Evolutionary conservation across 1,140 invertebrate genomes (phyloP), one percentile per base, ranked within the genome.

Genomic region (Rhyacophila brunnea): DNA sequence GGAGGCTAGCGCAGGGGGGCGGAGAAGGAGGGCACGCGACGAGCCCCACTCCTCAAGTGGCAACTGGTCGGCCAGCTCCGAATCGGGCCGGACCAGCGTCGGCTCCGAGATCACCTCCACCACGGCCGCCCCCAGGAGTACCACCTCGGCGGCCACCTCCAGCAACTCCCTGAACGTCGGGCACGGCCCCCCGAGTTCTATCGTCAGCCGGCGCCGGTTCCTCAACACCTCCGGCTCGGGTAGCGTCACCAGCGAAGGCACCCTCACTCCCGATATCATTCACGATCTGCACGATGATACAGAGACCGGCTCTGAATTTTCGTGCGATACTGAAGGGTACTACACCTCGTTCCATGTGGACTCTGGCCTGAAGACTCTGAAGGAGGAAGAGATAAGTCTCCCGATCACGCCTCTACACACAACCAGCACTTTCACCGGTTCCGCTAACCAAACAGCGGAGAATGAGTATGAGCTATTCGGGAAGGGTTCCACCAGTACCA

Each of bases 341-440:
- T 98, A 96, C 73, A 98, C 95, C 0, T 96, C 93, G 9, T 97
- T 98, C 79, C 93, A 97, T 71, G 88, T 95, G 80, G 95, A 98
- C 73, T 95, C 92, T 52, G 95, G 95, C 1, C 73, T 97, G 40
- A 93, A 93, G 71, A 91, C 89, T 0, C 73, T 90, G 11, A 87
- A 89, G 70, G 90, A 92, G 72, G 89, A 92, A 74, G 90, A 91
- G 70, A 59, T 76, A 34, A 61, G 51, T 45, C 70, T 76, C 17
- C 84, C 84, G 0, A 75, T 82, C 46, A 85, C 83, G 3, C 84
- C 85, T 4, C 67, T 87, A 65, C 85, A 87, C 68, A 80, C 80
- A 14, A 84, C 82, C 23, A 81, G 77, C 38, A 81, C 82, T 23
- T 76, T 87, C 58, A 81, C 80, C 20, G 82, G 78, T 67, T 82